Percentiles rank a stretch among this genome's conserved stretches.
Conservation (phyloP, 2,797 vertebrate species). For the Periparus ater region DNA sequence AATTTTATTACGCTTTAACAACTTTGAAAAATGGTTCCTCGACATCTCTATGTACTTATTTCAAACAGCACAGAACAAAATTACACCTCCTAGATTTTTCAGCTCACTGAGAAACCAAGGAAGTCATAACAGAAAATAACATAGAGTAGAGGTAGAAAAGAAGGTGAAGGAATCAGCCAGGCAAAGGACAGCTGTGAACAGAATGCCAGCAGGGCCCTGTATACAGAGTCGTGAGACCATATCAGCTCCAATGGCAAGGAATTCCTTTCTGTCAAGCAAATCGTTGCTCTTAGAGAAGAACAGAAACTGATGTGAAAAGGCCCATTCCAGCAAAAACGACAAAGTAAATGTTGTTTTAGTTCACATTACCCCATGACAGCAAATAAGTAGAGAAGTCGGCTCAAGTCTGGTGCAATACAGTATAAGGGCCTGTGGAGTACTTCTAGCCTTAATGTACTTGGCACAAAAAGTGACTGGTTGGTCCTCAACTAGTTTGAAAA, state of each 20-base stretch:
- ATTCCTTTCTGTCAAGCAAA: conserved; percentile 35
- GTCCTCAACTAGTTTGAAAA: not conserved
- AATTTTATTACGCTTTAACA: not conserved
- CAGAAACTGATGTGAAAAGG: conserved; percentile 4
- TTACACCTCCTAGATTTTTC: not conserved
- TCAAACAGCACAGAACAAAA: not conserved
- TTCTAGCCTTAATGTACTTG: not conserved
- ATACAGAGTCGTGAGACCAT: not conserved
- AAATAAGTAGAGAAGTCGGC: not conserved
- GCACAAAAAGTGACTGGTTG: not conserved
- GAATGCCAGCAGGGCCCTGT: not conserved
- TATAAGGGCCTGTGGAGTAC: not conserved
- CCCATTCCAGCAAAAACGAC: not conserved
- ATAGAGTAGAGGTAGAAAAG: not conserved
- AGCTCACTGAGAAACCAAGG: not conserved
- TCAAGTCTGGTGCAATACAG: not conserved
- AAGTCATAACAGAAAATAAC: not conserved
- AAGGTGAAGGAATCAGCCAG: not conserved
- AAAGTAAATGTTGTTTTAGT: not conserved
- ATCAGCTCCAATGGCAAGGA: not conserved
- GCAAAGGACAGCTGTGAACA: not conserved
- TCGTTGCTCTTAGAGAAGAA: not conserved
- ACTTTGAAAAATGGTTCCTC: not conserved
- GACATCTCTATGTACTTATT: not conserved
- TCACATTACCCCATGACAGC: not conserved